phyloP scores from a whole-genome alignment of 2,113 vertebrate genomes.

The Apteryx mantelli region DNA sequence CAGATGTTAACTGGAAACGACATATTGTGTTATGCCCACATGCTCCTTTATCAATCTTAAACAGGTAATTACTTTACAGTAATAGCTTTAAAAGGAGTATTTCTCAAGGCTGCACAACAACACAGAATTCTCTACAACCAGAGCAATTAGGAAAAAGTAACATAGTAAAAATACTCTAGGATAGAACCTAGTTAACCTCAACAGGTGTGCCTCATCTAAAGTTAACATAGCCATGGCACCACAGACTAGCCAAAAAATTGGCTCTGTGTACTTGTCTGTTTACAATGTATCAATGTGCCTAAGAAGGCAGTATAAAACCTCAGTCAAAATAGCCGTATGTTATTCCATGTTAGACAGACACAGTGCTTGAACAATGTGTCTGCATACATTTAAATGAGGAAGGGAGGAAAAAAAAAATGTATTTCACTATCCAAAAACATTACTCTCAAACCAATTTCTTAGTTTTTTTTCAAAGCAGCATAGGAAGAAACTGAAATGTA shows the following conservation, averaged over 20 bases:
- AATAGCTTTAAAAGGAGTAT: constrained; percentile 1
- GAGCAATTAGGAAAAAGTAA: not conserved
- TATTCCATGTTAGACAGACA: not conserved
- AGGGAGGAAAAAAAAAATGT: not conserved
- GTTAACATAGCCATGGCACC: not conserved
- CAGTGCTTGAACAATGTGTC: not conserved
- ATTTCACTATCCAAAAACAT: not conserved
- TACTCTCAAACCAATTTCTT: not conserved
- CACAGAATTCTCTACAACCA: not conserved
- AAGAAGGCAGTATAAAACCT: not conserved
- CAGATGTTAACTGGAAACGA: not conserved
- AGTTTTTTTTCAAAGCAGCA: not conserved
- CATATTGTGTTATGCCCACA: not conserved
- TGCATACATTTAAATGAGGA: not conserved
- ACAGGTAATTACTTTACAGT: not conserved
- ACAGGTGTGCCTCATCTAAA: not conserved
- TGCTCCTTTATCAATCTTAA: not conserved
- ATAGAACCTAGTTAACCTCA: not conserved
- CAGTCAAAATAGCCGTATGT: not conserved
- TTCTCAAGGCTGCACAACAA: constrained; percentile 2
- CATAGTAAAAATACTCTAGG: not conserved
- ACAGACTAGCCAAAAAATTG: not conserved
- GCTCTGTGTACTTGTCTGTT: not conserved
- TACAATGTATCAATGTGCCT: not conserved
- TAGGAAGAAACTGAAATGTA: not conserved